These are phyloP conservation scores for Zaprionus capensis DNA, from an alignment of 1,140 invertebrate species.

Conservation along the genomic window DNA sequence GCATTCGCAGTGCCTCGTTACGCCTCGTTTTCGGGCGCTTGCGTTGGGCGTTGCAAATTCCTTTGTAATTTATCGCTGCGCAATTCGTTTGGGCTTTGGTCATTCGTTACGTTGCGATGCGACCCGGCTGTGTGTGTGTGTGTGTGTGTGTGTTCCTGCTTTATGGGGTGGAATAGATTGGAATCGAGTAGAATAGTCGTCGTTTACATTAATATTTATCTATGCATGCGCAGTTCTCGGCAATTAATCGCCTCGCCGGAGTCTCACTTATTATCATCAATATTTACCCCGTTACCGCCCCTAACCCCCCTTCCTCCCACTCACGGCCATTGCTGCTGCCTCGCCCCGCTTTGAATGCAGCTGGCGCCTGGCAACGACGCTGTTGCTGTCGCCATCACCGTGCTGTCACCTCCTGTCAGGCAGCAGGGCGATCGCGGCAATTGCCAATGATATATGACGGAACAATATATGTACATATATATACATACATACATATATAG, in stretches of 20 bases:
- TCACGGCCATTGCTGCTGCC: not conserved
- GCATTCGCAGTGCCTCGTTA: slow-evolving; percentile 17
- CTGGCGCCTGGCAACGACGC: slow-evolving; percentile 24
- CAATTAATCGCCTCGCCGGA: slow-evolving; percentile 65
- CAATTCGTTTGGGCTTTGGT: slow-evolving; percentile 73
- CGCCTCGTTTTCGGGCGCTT: slow-evolving; percentile 40
- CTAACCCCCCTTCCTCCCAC: not conserved
- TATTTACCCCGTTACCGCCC: slow-evolving; percentile 28
- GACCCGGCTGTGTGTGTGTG: slow-evolving; percentile 2
- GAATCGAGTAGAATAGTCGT: slow-evolving; percentile 1
- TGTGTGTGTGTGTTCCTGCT: slow-evolving; percentile 18
- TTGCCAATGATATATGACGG: slow-evolving; percentile 42
- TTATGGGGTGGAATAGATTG: slow-evolving; percentile 44
- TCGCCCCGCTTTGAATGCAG: slow-evolving; percentile 15
- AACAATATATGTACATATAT: slow-evolving; percentile 14
- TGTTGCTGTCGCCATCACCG: slow-evolving; percentile 5
- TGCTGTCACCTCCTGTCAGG: slow-evolving; percentile 11
- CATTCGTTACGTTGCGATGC: slow-evolving; percentile 54
- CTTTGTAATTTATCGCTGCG: slow-evolving; percentile 69
- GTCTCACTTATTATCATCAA: slow-evolving; percentile 37
- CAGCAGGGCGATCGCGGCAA: slow-evolving; percentile 23
- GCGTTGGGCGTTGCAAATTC: slow-evolving; percentile 68
- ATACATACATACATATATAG: not conserved
- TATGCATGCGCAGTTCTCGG: slow-evolving; percentile 47
- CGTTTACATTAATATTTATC: slow-evolving; percentile 40